Evolutionary conservation across 2,888 invertebrate genomes (phyloP).

Genomic region (Cistogaster globosa): DNA sequence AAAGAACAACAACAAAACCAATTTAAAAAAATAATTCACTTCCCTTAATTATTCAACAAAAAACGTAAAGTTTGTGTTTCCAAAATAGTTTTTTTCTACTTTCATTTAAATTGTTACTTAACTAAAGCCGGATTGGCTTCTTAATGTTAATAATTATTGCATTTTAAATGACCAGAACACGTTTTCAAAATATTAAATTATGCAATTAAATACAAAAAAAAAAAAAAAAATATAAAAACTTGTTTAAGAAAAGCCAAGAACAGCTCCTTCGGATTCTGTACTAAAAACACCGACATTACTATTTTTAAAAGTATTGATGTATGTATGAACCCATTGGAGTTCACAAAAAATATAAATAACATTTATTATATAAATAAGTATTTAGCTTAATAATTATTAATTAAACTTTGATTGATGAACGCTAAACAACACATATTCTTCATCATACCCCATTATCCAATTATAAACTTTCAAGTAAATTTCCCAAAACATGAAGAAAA

Average conservation of each 20-base stretch:
- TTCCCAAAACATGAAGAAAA: constrained; percentile 6
- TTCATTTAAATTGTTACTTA: background rate
- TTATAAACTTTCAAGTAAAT: constrained; percentile 29
- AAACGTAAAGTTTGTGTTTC: constrained; percentile 16
- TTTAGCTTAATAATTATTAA: constrained; percentile 59
- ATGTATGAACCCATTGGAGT: constrained; percentile 9
- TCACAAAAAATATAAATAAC: constrained; percentile 4
- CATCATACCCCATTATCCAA: constrained; percentile 12
- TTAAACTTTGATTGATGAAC: constrained; percentile 53
- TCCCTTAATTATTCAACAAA: background rate
- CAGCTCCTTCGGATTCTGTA: background rate
- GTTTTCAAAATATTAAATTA: constrained; percentile 5
- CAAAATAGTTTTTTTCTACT: background rate
- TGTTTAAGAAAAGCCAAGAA: constrained; percentile 9
- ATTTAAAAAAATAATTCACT: background rate
- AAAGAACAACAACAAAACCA: background rate
- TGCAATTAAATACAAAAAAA: constrained; percentile 18
- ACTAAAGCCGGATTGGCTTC: background rate
- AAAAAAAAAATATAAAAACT: background rate
- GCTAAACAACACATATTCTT: constrained; percentile 34
- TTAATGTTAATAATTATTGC: constrained; percentile 17
- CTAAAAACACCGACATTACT: constrained; percentile 11
- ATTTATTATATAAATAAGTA: constrained; percentile 59
- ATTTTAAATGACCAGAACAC: constrained; percentile 22
- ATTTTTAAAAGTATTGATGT: background rate